Evolutionary conservation across 2,888 invertebrate genomes (phyloP).

Genomic region (Branchellion lobata): DNA sequence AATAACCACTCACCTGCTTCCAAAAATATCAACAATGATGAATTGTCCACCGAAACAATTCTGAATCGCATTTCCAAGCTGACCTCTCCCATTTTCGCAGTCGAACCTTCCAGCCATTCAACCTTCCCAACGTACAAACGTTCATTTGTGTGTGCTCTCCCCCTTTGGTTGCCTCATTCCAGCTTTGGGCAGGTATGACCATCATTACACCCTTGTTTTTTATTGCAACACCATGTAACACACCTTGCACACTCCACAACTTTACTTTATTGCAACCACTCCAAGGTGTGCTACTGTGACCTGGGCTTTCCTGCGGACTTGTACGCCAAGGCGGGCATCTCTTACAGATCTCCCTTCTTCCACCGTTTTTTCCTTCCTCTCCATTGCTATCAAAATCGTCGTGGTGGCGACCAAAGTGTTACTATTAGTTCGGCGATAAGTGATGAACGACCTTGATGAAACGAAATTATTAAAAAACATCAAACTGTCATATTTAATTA

Average conservation of each 20-base stretch:
- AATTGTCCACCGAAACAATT: constrained; percentile 50
- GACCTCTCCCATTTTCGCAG: constrained; percentile 73
- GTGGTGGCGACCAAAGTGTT: too few relatives aligned
- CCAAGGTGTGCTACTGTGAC: constrained; percentile 75
- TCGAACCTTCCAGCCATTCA: constrained; percentile 75
- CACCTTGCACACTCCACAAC: background rate
- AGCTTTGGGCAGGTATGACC: constrained; percentile 61
- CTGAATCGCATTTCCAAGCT: constrained; percentile 73
- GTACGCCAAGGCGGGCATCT: constrained; percentile 74
- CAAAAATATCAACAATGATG: background rate
- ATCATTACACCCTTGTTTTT: too few relatives aligned
- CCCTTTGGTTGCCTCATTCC: constrained; percentile 69
- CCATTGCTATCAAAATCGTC: constrained; percentile 35
- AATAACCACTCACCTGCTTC: background rate
- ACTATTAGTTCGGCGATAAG: too few relatives aligned
- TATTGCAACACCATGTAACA: too few relatives aligned
- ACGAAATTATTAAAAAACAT: too few relatives aligned
- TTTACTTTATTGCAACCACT: background rate
- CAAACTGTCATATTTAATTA: too few relatives aligned
- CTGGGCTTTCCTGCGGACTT: constrained; percentile 77
- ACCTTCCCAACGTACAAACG: constrained; percentile 66
- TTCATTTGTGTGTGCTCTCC: constrained; percentile 73
- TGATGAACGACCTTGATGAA: too few relatives aligned
- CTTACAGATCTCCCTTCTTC: constrained; percentile 81
- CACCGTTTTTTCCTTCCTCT: constrained; percentile 76